Evolutionary conservation across 2,797 vertebrate species (phyloP), one percentile per base, ranked within the genome.

Genomic region (Borostomias antarcticus): DNA sequence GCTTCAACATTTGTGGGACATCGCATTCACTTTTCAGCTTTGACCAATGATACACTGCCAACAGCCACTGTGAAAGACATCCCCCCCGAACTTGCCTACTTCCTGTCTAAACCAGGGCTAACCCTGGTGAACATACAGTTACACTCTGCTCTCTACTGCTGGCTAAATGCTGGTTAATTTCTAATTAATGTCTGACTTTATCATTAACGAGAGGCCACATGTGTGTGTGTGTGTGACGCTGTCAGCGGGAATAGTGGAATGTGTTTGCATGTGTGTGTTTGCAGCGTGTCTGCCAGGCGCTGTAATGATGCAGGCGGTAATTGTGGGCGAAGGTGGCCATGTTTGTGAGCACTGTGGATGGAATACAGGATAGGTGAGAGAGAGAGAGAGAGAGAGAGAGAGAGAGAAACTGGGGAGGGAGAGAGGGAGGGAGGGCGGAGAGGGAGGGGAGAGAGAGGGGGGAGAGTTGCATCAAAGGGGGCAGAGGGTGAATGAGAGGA

Each of bases 181-280:
- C 74, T 80, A 83, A 86, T 87, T 82, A 76, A 78, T 84, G 80
- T 80, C 78, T 63, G 72, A 79, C 77, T 75, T 64, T 67, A 72
- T 79, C 77, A 75, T 82, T 79, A 77, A 56, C 50, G 58, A 77
- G 37, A 81, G 61, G 56, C 62, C 70, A 26, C 35, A 32, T 45
- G 40, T 47, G 58, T 47, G 37, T 29, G 40, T 21, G 40, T 21
- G 45, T 26, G 47, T 9, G 47, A n/a, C 26, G 23, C 10, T 35
- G 25, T 13, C 6, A 29, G n/a, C n/a, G n/a, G n/a, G n/a, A 4
- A 11, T 11, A 17, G 59, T n/a, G 61, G 17, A 60, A 47, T n/a
- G n/a, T n/a, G 47, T 72, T 58, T 60, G 63, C 19, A 58, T 62
- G 58, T 35, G 64, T 25, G n/a, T 7, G 29, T 9, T 6, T 8